Percentiles rank a stretch among this genome's conserved stretches.
Conservation (phyloP, 2,797 vertebrate species). For the Liasis olivaceus region DNA sequence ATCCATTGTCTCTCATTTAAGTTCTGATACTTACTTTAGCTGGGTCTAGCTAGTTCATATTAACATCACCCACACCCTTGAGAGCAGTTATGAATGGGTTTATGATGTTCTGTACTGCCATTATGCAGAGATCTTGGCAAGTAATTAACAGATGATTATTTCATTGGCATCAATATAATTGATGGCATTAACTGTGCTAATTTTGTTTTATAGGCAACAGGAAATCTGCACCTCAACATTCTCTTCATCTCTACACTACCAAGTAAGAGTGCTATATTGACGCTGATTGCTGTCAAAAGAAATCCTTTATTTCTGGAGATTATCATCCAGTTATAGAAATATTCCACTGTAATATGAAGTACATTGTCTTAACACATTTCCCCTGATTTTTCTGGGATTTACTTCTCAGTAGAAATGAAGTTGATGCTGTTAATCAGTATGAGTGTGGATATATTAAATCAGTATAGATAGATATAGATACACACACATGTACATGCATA, state of each 20-base stretch:
- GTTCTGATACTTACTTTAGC: background rate
- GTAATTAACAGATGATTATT: conserved; percentile 7
- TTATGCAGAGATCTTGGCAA: conserved; percentile 21
- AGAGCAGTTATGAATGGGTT: background rate
- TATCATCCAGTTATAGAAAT: background rate
- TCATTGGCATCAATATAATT: conserved; percentile 1
- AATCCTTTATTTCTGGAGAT: background rate
- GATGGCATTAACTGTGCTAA: conserved; percentile 28
- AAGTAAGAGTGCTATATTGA: conserved; percentile 66
- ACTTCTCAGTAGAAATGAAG: background rate
- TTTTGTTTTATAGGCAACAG: conserved; percentile 71
- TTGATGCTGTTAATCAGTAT: background rate
- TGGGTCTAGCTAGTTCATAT: background rate
- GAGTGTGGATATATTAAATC: background rate
- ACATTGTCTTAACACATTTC: background rate
- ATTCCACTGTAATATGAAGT: background rate
- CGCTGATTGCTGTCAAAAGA: background rate
- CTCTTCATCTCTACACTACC: conserved; percentile 63
- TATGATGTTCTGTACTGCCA: background rate
- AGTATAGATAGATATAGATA: background rate
- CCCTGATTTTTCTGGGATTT: background rate
- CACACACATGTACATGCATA: background rate
- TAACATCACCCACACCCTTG: background rate
- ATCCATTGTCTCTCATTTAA: background rate
- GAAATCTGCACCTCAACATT: conserved; percentile 56